Percentiles rank a stretch among this genome's conserved stretches.
phyloP scores from a whole-genome alignment of 2,888 invertebrate species.

The Eretmocerus hayati region DNA sequence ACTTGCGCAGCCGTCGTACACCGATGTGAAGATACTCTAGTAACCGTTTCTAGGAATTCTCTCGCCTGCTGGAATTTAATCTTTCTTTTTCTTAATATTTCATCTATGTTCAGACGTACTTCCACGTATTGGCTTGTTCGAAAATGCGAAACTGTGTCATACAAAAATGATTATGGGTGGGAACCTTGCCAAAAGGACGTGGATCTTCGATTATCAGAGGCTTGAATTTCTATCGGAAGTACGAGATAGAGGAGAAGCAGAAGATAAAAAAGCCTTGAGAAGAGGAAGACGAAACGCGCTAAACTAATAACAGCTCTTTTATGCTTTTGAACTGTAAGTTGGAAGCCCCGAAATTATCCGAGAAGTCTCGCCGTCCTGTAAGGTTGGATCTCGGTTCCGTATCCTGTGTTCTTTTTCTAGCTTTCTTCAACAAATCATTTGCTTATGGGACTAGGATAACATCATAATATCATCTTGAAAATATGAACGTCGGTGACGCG shows the following conservation, averaged over 20 bases:
- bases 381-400: no score
- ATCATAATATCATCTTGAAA: no score
- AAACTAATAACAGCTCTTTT: slow-evolving; percentile 22
- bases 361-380: slow-evolving; percentile 13
- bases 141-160: slow-evolving; percentile 13
- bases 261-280: neutral
- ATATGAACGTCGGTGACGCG: no score
- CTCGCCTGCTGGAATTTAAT: no score
- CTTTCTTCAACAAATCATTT: no score
- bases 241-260: neutral
- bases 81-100: no score
- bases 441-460: no score
- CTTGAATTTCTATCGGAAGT: slow-evolving; percentile 6
- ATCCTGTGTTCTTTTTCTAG: no score
- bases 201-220: slow-evolving; percentile 21
- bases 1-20: no score
- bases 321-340: slow-evolving; percentile 14
- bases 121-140: neutral
- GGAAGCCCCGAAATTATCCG: slow-evolving; percentile 19
- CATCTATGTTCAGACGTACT: no score
- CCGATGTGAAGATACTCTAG: no score
- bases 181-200: slow-evolving; percentile 19
- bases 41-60: no score
- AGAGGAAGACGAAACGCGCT: slow-evolving; percentile 15
- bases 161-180: slow-evolving; percentile 22